phyloP scores from a whole-genome alignment of 2,888 invertebrate species.

The Oxycera nigricornis region DNA sequence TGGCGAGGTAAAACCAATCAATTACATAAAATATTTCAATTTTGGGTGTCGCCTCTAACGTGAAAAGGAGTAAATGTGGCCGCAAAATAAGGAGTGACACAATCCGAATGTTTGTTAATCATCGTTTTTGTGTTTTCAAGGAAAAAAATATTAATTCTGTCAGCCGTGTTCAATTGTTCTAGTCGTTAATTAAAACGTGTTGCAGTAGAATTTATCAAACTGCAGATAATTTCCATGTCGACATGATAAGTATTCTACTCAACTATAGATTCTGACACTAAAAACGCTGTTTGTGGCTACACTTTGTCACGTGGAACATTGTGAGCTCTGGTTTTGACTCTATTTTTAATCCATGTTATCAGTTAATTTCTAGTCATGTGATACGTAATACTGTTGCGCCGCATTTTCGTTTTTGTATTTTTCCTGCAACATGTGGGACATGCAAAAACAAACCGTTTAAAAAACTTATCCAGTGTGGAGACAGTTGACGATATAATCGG shows the following conservation, averaged over 20 bases:
- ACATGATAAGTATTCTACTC: background rate
- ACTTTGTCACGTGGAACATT: background rate
- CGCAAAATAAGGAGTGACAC: background rate
- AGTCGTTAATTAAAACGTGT: background rate
- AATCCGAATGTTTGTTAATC: background rate
- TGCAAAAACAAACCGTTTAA: too few species aligned
- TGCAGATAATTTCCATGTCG: background rate
- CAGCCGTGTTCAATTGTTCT: constrained; percentile 2
- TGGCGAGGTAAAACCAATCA: background rate
- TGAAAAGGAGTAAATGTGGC: background rate
- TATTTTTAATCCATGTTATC: background rate
- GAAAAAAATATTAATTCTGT: background rate
- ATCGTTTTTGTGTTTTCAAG: background rate
- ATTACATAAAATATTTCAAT: background rate
- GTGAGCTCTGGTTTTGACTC: background rate
- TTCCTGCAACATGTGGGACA: too few species aligned
- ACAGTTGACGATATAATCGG: too few species aligned
- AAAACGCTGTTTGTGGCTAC: background rate
- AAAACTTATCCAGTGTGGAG: too few species aligned
- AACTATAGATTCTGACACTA: background rate
- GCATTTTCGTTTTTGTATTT: too few species aligned
- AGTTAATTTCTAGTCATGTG: too few species aligned
- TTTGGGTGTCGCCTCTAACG: background rate
- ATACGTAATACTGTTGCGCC: too few species aligned
- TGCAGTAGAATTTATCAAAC: background rate